Base-by-base conservation (phyloP, 1,140 invertebrate species). In the Drosophila littoralis region DNA sequence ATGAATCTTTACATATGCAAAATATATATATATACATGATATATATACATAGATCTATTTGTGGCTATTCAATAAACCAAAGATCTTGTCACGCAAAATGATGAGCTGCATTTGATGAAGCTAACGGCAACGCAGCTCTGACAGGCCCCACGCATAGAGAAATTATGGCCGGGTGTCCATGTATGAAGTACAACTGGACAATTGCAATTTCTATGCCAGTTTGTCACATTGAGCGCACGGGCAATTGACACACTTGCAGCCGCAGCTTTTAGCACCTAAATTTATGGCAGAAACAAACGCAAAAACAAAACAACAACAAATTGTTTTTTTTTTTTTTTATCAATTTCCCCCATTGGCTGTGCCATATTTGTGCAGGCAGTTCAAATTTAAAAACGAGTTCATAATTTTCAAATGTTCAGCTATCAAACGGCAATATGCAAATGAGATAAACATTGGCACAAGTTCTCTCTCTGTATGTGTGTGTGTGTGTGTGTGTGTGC, bases 191-290 rank as follows among this genome's bases (percentile, higher is more conserved):
- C 9, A 45, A 17, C 50, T 52, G 59, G 13, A 38, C 45, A 61
- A 36, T 75, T 57, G 77, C 55, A 58, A 72, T 81, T 65, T 58
- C 48, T 81, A 71, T 75, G 70, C 63, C 51, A 52, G 51, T 67
- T 74, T 66, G 80, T 70, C 75, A 36, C 45, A 79, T 54, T 59
- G 51, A 55, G 55, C 59, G 28, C 52, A 74, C 22, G 32, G 22
- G 48, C 76, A 72, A 88, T 82, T 86, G 81, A 88, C 79, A 68
- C 83, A 88, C 66, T 64, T 75, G 60, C 75, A 54, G 63, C 43
- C 33, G 43, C 59, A 64, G 63, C 67, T 69, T 73, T 52, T 54
- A 72, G 67, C 83, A 79, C 76, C 75, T 61, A 50, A 88, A 61
- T 66, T 76, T 70, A 82, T 81, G 82, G 67, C 50, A 64, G 54